These are phyloP conservation scores for Miltochrista miniata DNA, from an alignment of 2,888 invertebrate species.

Conservation along the genomic window DNA sequence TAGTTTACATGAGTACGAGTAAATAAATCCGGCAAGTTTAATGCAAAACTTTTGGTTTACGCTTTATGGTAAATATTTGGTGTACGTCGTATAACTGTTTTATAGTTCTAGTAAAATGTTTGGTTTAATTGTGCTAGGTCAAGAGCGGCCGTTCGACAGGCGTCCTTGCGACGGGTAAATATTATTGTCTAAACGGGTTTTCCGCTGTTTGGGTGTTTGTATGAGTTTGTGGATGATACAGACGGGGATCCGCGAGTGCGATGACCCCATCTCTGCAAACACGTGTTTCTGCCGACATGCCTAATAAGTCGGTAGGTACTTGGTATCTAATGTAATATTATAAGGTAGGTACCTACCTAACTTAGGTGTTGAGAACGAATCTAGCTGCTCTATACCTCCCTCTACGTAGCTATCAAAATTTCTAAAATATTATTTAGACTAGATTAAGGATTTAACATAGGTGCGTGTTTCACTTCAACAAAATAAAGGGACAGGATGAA, in stretches of 20 bases:
- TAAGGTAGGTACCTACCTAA: not conserved
- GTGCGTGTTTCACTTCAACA: not conserved
- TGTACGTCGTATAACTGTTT: constrained; percentile 81
- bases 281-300: too few relatives aligned
- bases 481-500: not conserved
- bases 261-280: constrained; percentile 38
- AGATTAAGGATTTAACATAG: too few relatives aligned
- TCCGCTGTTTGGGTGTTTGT: constrained; percentile 76
- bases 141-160: constrained; percentile 81
- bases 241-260: constrained; percentile 54
- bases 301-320: too few relatives aligned
- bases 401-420: not conserved
- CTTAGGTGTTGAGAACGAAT: not conserved
- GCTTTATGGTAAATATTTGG: constrained; percentile 84
- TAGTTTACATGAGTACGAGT: constrained; percentile 65
- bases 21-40: constrained; percentile 80
- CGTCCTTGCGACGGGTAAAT: constrained; percentile 82
- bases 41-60: constrained; percentile 84
- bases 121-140: constrained; percentile 83
- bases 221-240: constrained; percentile 64
- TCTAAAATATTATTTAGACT: not conserved
- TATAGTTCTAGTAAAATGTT: constrained; percentile 83
- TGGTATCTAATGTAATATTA: too few relatives aligned
- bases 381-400: too few relatives aligned
- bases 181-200: constrained; percentile 83